A percentile compares a stretch with the other conserved stretches of the same genome.
These are phyloP conservation scores for Nebria salina DNA, from an alignment of 2,888 invertebrate genomes.

Conservation along the genomic window DNA sequence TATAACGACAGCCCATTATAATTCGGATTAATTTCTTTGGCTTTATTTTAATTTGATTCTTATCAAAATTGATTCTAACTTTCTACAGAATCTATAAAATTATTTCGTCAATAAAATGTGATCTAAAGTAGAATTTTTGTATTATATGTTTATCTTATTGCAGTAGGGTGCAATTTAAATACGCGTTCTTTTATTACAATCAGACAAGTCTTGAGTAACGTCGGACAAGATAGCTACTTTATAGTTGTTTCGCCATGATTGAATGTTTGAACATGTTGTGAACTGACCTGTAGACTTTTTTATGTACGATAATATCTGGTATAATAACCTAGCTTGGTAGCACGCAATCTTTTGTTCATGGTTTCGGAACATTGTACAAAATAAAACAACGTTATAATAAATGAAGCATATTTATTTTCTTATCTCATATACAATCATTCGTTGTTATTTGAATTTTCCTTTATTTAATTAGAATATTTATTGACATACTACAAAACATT, in stretches of 20 bases:
- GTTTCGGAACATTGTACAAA: not conserved
- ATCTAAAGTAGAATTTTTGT: no score
- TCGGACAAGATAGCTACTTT: slow-evolving; percentile 10
- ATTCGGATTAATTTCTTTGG: not conserved
- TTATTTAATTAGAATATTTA: no score
- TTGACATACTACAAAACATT: no score
- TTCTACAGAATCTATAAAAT: not conserved
- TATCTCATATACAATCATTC: not conserved
- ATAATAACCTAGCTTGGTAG: not conserved
- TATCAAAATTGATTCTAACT: not conserved
- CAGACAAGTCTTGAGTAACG: not conserved
- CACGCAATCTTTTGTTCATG: slow-evolving; percentile 24
- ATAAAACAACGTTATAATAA: no score
- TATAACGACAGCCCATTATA: not conserved
- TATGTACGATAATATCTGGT: slow-evolving; percentile 13
- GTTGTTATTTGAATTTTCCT: no score
- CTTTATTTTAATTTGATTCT: slow-evolving; percentile 4
- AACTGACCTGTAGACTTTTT: slow-evolving; percentile 16
- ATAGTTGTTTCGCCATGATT: not conserved
- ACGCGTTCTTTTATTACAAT: not conserved
- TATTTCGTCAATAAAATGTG: not conserved
- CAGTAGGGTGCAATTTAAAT: not conserved
- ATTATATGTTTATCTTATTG: no score
- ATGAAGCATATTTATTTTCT: not conserved
- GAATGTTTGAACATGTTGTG: slow-evolving; percentile 27